Evolutionary conservation across 2,113 vertebrate genomes (phyloP), one percentile per base, ranked within the genome.

Genomic region (Helogale parvula): DNA sequence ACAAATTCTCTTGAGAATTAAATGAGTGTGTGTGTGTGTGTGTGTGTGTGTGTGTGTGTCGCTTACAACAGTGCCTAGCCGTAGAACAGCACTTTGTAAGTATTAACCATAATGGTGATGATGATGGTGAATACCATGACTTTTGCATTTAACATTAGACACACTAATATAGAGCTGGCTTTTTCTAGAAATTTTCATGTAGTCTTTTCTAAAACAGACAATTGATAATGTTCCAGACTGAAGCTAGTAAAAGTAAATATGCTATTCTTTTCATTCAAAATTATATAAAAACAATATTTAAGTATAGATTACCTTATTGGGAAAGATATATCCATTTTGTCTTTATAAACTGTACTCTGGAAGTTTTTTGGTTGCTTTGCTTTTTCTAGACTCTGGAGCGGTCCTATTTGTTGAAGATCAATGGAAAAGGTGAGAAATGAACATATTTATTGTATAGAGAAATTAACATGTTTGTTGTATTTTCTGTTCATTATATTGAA

Each of bases 391-490:
- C 99, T 7, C 98, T 99, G 54, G 99, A 99, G 92, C 98, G 99
- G 21, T 99, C 99, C 0, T 99, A 99, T 98, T 98, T 99, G 96
- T 98, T 99, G 98, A 99, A 99, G 98, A 99, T 99, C 96, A 99
- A 99, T 98, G 99, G 99, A 45, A 99, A 99, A 99, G 99, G 99
- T 99, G 96, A 98, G 98, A 97, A 60, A 47, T 79, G 8, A 63
- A 93, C 15, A 13, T 66, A 2, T 93, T 92, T 57, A 19, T 4
- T 94, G 19, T 4, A 21, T 97, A 54, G 95, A 98, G 98, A 97
- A 60, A 47, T 79, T 7, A 63, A 93, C 15, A 11, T 66, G 2
- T 93, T 92, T 57, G 19, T 4, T 94, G 19, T 4, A 16, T 97
- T 92, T 94, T 97, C 33, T 95, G 1, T 68, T 96, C 9, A 45